Base-by-base conservation (phyloP, 2,797 vertebrate genomes). In the Anomalospiza imberbis region DNA sequence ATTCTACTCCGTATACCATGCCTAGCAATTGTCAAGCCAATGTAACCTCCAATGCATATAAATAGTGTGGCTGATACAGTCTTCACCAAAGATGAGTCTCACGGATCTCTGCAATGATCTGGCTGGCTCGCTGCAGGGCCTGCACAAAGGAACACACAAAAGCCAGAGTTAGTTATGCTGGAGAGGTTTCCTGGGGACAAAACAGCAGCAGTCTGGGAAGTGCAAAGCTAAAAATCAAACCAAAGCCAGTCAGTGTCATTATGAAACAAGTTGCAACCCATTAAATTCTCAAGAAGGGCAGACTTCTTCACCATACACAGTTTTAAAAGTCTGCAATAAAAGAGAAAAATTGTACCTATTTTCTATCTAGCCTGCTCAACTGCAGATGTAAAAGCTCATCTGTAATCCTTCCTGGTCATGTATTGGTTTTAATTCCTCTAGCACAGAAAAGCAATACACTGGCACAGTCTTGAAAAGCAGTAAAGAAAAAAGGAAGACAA, bases 61-160 rank as follows among this genome's bases (percentile, higher is more conserved):
- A 89, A 85, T 68, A 83, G 61, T 9, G 75, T 60, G 62, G 68
- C 63, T 85, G 75, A 85, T 93, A 73, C 79, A 79, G n/a, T 73
- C 94, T 97, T 99, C 98, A 99, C 99, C 99, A 99, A 95, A 99
- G 96, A 96, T 99, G 99, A 36, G 99, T 99, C 97, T 99, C 99
- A 94, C 99, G 98, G 94, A 99, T 99, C 97, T 99, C 99, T 54
- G 99, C 99, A 67, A 99, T 99, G 96, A 99, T 99, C 95, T 99
- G 99, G 96, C 99, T 99, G 96, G 99, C 99, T 98, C 98, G 98
- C 98, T 99, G 99, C 97, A 99, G 95, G 36, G 99, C 99, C 99
- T 99, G 97, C 19, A 80, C 85, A 45, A 18, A 70, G 54, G 28
- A 42, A 76, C 48, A 93, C 47, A 93, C 25, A 73, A 47, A 86